Evolutionary conservation across 2,113 vertebrate species (phyloP).

Genomic region (Cricetomys ansorgei): DNA sequence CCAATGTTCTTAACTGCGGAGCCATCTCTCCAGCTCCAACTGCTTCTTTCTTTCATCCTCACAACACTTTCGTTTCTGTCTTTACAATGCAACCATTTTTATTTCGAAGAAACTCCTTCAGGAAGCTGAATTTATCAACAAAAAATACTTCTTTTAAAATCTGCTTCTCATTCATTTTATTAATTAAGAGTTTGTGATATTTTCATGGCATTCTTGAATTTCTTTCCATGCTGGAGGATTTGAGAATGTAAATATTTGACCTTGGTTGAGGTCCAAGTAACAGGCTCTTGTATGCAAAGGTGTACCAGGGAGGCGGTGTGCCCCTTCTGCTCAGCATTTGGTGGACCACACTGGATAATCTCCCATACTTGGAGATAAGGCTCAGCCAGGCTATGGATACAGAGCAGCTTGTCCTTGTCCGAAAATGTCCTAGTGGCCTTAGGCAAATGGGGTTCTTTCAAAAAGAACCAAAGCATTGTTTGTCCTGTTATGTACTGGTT

Average conservation of each 20-base stretch:
- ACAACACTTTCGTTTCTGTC: background rate
- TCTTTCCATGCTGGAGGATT: background rate
- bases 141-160: slow-evolving; percentile 12
- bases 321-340: background rate
- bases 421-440: background rate
- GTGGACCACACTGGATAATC: background rate
- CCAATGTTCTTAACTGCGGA: no score
- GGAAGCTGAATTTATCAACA: background rate
- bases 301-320: background rate
- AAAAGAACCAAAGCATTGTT: background rate
- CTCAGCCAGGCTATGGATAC: background rate
- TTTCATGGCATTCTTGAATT: background rate
- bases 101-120: background rate
- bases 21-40: no score
- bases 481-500: background rate
- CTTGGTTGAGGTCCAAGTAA: background rate
- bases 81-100: background rate
- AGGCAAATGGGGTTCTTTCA: background rate
- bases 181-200: background rate
- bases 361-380: background rate
- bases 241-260: background rate
- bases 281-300: background rate
- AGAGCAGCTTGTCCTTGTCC: background rate
- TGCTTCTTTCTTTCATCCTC: background rate
- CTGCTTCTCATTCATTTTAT: background rate